Percentiles rank a stretch among this genome's conserved stretches.
Conservation (phyloP, 2,113 vertebrate genomes). For the Brienomyrus brachyistius region DNA sequence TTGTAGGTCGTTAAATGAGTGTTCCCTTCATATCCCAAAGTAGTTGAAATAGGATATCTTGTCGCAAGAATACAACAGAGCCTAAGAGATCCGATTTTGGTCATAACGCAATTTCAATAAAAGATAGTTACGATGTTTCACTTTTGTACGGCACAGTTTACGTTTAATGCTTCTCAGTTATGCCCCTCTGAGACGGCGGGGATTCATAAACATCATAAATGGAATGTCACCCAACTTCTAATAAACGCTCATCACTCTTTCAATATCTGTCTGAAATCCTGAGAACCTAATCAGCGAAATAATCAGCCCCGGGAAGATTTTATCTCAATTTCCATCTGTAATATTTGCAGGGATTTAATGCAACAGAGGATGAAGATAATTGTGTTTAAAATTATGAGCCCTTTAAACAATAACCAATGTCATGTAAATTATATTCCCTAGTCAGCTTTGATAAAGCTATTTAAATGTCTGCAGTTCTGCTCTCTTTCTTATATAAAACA, state of each 20-base stretch:
- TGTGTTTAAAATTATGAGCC: slow-evolving; percentile 1
- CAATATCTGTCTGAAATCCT: slow-evolving; percentile 25
- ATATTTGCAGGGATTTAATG: background rate
- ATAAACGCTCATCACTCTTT: background rate
- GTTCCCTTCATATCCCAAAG: background rate
- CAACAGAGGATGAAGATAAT: background rate
- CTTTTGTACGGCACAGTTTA: background rate
- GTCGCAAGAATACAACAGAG: background rate
- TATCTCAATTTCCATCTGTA: slow-evolving; percentile 21
- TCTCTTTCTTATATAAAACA: background rate
- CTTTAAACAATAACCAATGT: slow-evolving; percentile 16
- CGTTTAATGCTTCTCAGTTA: background rate
- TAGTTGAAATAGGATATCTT: background rate
- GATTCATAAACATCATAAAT: background rate
- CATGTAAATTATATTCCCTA: slow-evolving; percentile 39
- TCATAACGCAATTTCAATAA: background rate
- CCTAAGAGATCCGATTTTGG: background rate
- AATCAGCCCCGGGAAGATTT: slow-evolving; percentile 31
- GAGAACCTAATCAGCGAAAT: slow-evolving; percentile 33
- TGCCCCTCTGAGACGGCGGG: background rate
- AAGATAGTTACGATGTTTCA: background rate
- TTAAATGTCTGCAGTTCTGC: background rate
- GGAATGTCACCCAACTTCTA: background rate
- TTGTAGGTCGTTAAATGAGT: background rate
- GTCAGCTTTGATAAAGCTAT: background rate